Conservation (phyloP, 2,888 invertebrate genomes). For the Dryococelus australis region DNA sequence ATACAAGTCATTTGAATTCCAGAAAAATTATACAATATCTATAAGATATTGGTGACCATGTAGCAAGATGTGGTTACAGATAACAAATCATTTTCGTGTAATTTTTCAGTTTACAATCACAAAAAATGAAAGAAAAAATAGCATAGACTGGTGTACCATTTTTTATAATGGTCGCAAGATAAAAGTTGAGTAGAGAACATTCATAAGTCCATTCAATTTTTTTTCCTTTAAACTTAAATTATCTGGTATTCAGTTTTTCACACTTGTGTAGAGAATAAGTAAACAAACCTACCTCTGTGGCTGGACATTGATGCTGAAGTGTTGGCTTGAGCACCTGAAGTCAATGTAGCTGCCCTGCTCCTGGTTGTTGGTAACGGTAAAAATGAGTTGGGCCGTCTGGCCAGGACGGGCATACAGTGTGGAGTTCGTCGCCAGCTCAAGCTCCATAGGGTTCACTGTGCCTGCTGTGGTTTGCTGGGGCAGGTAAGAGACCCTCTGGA, state of each 20-base stretch:
- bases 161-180: no score
- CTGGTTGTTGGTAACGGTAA: conserved; percentile 77
- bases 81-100: no score
- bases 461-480: background rate
- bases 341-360: conserved; percentile 63
- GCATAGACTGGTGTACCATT: no score
- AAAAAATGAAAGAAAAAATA: no score
- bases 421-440: conserved; percentile 33
- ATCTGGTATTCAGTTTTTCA: background rate
- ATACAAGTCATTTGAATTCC: no score
- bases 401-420: conserved; percentile 31
- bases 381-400: conserved; percentile 60
- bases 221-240: no score
- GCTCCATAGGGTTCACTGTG: conserved; percentile 19
- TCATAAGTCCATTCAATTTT: no score
- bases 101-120: no score
- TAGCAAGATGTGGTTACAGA: no score
- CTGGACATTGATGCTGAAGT: conserved; percentile 64
- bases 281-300: conserved; percentile 50
- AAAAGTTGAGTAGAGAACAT: no score
- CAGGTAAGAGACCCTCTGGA: conserved; percentile 5
- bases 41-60: no score
- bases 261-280: background rate
- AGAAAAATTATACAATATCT: no score
- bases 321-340: conserved; percentile 65